phyloP scores from a whole-genome alignment of 2,113 vertebrate species.

The Amphilophus citrinellus region DNA sequence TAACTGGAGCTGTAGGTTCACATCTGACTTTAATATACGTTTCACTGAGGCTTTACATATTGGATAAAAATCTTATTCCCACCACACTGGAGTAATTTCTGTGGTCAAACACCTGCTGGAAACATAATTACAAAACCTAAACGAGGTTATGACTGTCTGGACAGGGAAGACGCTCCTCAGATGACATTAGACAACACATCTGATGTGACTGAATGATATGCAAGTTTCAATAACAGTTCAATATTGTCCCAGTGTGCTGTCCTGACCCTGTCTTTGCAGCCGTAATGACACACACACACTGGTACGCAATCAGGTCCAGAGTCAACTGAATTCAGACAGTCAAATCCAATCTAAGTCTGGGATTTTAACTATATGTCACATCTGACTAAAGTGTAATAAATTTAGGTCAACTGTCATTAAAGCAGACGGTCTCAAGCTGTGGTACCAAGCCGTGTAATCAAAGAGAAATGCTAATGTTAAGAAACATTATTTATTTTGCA shows the following conservation, averaged over 20 bases:
- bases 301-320: not conserved
- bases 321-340: not conserved
- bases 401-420: conserved; percentile 1
- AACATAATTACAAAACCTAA: not conserved
- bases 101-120: not conserved
- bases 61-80: not conserved
- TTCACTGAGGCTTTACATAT: not conserved
- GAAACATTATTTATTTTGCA: conserved; percentile 1
- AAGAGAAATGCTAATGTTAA: not conserved
- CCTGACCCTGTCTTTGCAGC: conserved; percentile 6
- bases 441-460: not conserved
- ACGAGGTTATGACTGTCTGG: not conserved
- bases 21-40: not conserved
- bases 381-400: not conserved
- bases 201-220: not conserved
- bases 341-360: not conserved
- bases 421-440: conserved; percentile 3
- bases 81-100: not conserved
- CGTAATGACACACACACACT: conserved; percentile 16
- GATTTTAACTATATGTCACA: not conserved
- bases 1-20: not conserved
- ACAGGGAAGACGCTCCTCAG: not conserved
- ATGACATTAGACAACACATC: not conserved
- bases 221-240: conserved; percentile 23
- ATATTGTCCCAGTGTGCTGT: conserved; percentile 4